These are phyloP conservation scores for Acanthosepion pharaonis DNA, from an alignment of 2,888 invertebrate genomes.

Conservation along the genomic window DNA sequence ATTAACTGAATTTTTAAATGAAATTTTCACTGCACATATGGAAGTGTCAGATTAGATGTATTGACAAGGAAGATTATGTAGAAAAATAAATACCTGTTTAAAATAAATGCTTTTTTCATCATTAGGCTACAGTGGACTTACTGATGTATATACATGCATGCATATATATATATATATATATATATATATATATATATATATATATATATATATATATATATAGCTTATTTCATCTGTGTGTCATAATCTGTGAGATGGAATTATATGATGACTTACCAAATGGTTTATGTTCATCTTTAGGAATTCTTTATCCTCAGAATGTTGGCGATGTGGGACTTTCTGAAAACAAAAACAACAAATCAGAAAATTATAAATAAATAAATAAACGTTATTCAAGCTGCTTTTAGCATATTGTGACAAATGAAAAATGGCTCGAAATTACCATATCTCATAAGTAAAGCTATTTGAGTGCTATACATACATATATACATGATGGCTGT, in stretches of 20 bases:
- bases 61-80: no score
- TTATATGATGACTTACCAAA: background rate
- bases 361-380: background rate
- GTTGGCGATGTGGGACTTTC: conserved; percentile 38
- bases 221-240: background rate
- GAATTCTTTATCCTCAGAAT: conserved; percentile 40
- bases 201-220: background rate
- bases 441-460: no score
- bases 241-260: no score
- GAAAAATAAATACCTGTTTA: no score
- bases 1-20: no score
- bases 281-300: conserved; percentile 42
- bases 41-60: no score
- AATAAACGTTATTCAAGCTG: background rate
- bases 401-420: background rate
- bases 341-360: background rate
- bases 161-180: no score
- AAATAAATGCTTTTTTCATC: background rate
- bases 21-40: no score
- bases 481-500: no score
- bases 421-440: background rate
- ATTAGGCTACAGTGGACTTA: background rate
- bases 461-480: no score
- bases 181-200: no score
- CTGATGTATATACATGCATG: no score